These are phyloP conservation scores for Solen grandis DNA, from an alignment of 1,140 invertebrate species.

Conservation along the genomic window DNA sequence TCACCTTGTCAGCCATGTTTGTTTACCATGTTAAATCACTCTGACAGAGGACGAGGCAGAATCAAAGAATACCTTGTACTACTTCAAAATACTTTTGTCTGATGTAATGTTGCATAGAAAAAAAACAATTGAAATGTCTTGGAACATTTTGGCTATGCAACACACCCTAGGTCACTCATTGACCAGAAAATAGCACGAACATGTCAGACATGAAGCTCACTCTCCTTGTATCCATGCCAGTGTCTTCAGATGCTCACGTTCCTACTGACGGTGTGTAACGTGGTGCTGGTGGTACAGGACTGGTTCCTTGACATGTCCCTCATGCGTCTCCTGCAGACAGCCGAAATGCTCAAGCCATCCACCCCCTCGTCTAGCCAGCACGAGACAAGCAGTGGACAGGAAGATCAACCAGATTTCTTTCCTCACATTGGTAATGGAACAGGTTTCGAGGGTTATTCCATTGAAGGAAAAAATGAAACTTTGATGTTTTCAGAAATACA, in stretches of 20 bases:
- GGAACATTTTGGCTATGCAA: too few relatives aligned
- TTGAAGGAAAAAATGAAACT: background rate
- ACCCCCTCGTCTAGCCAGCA: slow-evolving; percentile 81
- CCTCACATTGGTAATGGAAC: slow-evolving; percentile 77
- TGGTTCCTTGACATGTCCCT: slow-evolving; percentile 91
- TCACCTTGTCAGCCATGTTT: too few relatives aligned
- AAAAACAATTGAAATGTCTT: too few relatives aligned
- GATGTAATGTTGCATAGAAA: too few relatives aligned
- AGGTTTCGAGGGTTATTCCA: slow-evolving; percentile 1
- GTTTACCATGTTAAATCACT: too few relatives aligned
- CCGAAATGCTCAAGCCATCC: slow-evolving; percentile 92
- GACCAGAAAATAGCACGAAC: too few relatives aligned
- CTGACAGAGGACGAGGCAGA: too few relatives aligned
- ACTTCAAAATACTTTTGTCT: too few relatives aligned
- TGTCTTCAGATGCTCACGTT: slow-evolving; percentile 91
- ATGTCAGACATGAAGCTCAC: too few relatives aligned
- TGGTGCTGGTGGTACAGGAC: slow-evolving; percentile 92
- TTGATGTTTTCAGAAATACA: slow-evolving; percentile 10
- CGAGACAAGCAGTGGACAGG: slow-evolving; percentile 59
- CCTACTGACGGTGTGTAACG: slow-evolving; percentile 92
- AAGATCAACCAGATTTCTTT: slow-evolving; percentile 59
- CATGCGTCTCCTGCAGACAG: slow-evolving; percentile 89
- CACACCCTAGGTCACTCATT: too few relatives aligned
- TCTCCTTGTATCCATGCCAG: too few relatives aligned
- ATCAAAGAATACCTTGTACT: too few relatives aligned